phyloP scores from a whole-genome alignment of 2,888 invertebrate genomes.

The Tuberolachnus salignus region DNA sequence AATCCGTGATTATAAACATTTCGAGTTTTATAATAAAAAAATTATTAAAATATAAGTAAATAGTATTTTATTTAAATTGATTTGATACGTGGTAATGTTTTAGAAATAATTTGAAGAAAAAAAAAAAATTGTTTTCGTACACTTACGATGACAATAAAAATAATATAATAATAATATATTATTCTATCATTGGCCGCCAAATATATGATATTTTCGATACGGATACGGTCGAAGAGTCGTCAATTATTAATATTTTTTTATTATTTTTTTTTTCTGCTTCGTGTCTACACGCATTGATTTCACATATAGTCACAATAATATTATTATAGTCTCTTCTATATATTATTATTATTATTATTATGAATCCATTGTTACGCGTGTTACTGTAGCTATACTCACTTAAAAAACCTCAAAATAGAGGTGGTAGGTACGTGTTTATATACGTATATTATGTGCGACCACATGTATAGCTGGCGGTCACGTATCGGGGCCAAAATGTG shows the following conservation, averaged over 20 bases:
- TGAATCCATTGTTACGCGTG: constrained; percentile 31
- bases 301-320: not conserved
- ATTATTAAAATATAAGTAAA: too few relatives aligned
- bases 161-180: not conserved
- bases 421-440: not conserved
- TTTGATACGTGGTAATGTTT: not conserved
- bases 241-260: constrained; percentile 28
- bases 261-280: too few relatives aligned
- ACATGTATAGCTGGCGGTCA: constrained; percentile 39
- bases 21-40: too few relatives aligned
- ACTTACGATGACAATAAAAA: too few relatives aligned
- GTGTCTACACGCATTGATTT: constrained; percentile 7
- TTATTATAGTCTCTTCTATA: too few relatives aligned
- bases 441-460: not conserved
- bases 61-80: not conserved
- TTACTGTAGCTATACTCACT: constrained; percentile 17
- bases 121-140: too few relatives aligned
- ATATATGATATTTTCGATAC: constrained; percentile 11
- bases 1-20: too few relatives aligned
- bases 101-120: not conserved
- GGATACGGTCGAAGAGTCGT: constrained; percentile 43
- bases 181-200: not conserved
- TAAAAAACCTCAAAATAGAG: constrained; percentile 33
- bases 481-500: constrained; percentile 50
- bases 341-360: not conserved